phyloP scores from a whole-genome alignment of 2,113 vertebrate genomes.

The Vicugna pacos region DNA sequence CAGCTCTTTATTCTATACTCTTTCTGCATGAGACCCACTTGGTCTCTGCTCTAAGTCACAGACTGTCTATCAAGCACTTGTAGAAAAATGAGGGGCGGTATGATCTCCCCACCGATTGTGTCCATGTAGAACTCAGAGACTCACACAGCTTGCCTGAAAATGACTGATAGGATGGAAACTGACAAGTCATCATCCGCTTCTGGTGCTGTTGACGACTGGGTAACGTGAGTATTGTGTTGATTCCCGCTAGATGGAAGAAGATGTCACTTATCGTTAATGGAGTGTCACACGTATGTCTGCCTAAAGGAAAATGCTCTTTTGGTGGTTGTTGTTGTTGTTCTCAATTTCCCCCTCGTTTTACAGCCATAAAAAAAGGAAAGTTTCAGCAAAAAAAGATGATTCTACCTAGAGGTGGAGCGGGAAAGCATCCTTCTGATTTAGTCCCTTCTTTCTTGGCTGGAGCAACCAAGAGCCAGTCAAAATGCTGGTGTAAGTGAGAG shows the following conservation, averaged over 20 bases:
- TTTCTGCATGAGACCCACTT: neutral
- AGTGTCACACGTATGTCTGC: constrained; percentile 68
- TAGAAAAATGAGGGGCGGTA: neutral
- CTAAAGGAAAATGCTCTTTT: constrained; percentile 80
- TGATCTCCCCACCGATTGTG: neutral
- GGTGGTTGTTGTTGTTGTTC: constrained; percentile 7
- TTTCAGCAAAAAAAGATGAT: constrained; percentile 81
- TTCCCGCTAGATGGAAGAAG: constrained; percentile 69
- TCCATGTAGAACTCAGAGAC: constrained; percentile 37
- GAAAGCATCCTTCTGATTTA: neutral
- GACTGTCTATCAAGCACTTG: neutral
- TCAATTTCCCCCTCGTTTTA: constrained; percentile 71
- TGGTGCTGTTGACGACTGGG: neutral
- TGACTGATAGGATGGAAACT: constrained; percentile 63
- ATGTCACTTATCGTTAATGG: constrained; percentile 77
- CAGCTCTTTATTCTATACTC: neutral
- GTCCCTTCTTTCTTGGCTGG: neutral
- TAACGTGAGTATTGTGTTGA: constrained; percentile 47
- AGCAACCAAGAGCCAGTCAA: neutral
- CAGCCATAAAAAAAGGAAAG: constrained; percentile 65
- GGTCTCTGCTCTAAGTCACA: neutral
- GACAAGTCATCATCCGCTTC: constrained; percentile 68
- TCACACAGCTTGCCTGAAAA: neutral
- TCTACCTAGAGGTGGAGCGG: neutral
- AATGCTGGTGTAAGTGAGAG: neutral